Evolutionary conservation across 2,113 vertebrate genomes (phyloP), one percentile per base, ranked within the genome.

Genomic region (Grammomys surdaster): DNA sequence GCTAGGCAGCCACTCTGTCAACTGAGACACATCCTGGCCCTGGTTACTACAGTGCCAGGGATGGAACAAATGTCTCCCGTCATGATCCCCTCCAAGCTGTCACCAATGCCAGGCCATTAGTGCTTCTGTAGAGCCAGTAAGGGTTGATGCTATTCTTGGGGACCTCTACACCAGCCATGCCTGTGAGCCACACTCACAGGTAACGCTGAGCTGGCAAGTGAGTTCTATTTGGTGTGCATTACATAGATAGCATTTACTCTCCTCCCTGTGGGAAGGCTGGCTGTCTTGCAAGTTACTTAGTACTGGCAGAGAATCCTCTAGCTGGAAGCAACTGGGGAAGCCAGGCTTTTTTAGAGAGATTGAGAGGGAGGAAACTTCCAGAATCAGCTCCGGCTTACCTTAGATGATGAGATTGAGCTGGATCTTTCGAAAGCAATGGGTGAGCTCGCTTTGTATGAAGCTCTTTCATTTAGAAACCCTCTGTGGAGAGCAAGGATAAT

Each of bases 241-340:
- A 0, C 95, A 43, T 1, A 58, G 31, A 43, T 10, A 5, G 0
- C 81, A 86, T 51, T 20, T 2, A 0, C 8, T 87, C 22, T 11
- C 14, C n/a, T 60, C 46, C 60, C 19, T 72, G 24, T 7, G 5
- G 76, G 33, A 85, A 93, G 93, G 95, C 92, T 97, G 91, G 28
- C 94, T 94, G 72, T 33, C 85, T 86, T 65, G 12, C 54, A 73
- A 81, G 36, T 93, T n/a, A 70, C 2, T 36, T 4, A 3, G 65
- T 84, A 36, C 10, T 26, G 67, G 90, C 87, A 72, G 63, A 91
- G 76, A 90, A 84, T 76, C 87, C 93, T 88, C 7, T 69, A 54
- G 70, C 70, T 63, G 72, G 87, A 60, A 94, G 72, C 46, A 81
- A 89, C 67, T 11, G 24, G 0, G 94, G 56, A 58, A 88, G 60